Base-by-base conservation (phyloP, 2,888 invertebrate genomes). In the Aethes cnicana region DNA sequence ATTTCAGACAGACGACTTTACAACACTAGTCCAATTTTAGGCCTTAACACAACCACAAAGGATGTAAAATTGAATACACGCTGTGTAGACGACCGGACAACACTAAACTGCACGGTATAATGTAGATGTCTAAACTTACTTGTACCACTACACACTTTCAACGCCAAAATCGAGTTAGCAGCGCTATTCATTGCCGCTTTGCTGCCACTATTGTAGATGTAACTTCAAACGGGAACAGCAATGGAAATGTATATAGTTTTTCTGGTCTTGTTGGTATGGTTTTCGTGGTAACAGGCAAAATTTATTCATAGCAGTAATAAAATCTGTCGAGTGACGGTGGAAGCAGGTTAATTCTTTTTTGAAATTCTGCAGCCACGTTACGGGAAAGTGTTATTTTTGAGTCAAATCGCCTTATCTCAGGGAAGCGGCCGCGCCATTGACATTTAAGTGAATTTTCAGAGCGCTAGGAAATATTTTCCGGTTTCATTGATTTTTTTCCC, bases 231-330 rank as follows among this genome's bases (percentile, higher is more conserved):
- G 25, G 11, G 58, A 48, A 63, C 63, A 61, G 63, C 68, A 68
- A 70, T 73, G 69, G 77, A 77, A 74, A 79, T 72, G 64, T 71
- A 63, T 65, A 66, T 59, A 66, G 72, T 65, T 74, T 70, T 67
- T 74, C 72, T 70, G 73, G 77, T 69, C 71, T 72, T 65, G 74
- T 67, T 77, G 69, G 73, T 77, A 78, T 81, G 82, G 82, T 80
- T 82, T 83, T 82, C 78, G 81, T 72, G 68, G 68, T 72, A 62
- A 61, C 57, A 65, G 75, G 71, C 63, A 68, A 77, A 84, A 86
- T 86, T 84, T 85, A 86, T 86, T 87, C 87, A 87, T 86, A 77
- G 71, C 67, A 62, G 81, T 85, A 82, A 87, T 86, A 84, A 86
- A 87, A 85, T 86, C 83, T 80, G 79, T 77, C 79, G 75, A 65